A percentile compares a stretch with the other conserved stretches of the same genome.
Conservation (phyloP, 2,113 vertebrate genomes). For the Calyptommatus sinebrachiatus region DNA sequence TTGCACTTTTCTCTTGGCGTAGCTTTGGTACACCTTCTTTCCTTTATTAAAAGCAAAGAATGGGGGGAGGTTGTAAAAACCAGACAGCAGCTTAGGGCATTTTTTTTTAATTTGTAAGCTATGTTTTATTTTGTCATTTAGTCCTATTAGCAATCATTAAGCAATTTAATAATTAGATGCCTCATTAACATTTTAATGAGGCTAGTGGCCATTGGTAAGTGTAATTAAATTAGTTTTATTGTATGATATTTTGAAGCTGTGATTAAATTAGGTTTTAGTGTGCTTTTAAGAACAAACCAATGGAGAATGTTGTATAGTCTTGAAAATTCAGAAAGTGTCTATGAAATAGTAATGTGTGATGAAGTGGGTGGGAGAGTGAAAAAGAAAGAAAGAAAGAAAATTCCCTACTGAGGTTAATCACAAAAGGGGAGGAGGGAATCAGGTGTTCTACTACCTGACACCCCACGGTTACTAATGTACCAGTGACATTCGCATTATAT, state of each 20-base stretch:
- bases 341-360: slow-evolving; percentile 58
- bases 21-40: slow-evolving; percentile 39
- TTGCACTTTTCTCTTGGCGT: neutral
- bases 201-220: slow-evolving; percentile 73
- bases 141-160: slow-evolving; percentile 79
- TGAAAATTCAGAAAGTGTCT: slow-evolving; percentile 65
- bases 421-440: slow-evolving; percentile 45
- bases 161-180: slow-evolving; percentile 86
- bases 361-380: neutral
- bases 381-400: slow-evolving; percentile 41
- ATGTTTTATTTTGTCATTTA: slow-evolving; percentile 82
- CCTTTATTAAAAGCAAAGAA: slow-evolving; percentile 35
- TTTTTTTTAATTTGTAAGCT: slow-evolving; percentile 73
- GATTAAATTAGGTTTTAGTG: slow-evolving; percentile 79
- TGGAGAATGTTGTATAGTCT: slow-evolving; percentile 64
- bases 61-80: slow-evolving; percentile 17
- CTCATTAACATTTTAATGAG: slow-evolving; percentile 88
- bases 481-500: slow-evolving; percentile 18
- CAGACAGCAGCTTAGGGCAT: slow-evolving; percentile 56
- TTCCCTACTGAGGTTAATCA: slow-evolving; percentile 54
- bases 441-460: slow-evolving; percentile 38
- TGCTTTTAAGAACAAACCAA: slow-evolving; percentile 74
- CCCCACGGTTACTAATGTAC: slow-evolving; percentile 44
- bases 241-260: slow-evolving; percentile 76
- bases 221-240: slow-evolving; percentile 84